A percentile compares a stretch with the other conserved stretches of the same genome.
phyloP scores from a whole-genome alignment of 2,113 vertebrate genomes.

The Sorex araneus region DNA sequence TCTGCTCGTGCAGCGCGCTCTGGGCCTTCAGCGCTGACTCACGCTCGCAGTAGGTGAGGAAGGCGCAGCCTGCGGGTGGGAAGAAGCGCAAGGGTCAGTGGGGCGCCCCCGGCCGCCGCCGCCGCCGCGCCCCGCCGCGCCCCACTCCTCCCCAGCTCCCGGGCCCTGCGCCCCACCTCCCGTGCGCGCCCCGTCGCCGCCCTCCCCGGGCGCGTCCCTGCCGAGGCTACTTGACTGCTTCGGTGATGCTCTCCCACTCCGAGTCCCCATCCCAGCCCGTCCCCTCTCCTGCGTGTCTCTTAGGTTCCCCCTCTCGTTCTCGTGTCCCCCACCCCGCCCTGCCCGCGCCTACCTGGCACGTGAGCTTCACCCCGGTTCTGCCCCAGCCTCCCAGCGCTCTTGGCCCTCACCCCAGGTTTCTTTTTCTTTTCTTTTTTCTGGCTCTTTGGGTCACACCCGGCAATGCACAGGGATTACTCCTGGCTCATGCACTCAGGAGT shows the following conservation, averaged over 20 bases:
- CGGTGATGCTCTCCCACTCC: constrained; percentile 58
- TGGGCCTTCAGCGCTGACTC: constrained; percentile 93
- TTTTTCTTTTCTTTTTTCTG: no score
- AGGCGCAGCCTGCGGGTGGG: constrained; percentile 90
- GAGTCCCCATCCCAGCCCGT: constrained; percentile 25
- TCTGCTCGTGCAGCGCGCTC: constrained; percentile 92
- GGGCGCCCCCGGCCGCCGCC: constrained; percentile 60
- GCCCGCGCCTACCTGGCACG: background rate
- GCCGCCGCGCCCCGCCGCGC: constrained; percentile 41
- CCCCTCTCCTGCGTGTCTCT: constrained; percentile 56
- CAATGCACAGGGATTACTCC: no score
- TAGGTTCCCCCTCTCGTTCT: no score
- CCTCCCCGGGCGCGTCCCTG: constrained; percentile 49
- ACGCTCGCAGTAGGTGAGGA: constrained; percentile 93
- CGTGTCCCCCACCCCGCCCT: background rate
- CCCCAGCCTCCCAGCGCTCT: background rate
- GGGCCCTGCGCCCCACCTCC: constrained; percentile 61
- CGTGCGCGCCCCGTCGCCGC: background rate
- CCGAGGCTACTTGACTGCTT: constrained; percentile 56
- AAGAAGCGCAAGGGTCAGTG: constrained; percentile 84
- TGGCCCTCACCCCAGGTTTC: no score
- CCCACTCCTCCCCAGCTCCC: background rate
- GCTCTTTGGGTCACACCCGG: no score
- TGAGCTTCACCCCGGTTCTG: background rate
- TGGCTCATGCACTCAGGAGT: no score